Evolutionary conservation across 92 coral and sea anemone species (phyloP).

Genomic region (Zoanthus solanderi): DNA sequence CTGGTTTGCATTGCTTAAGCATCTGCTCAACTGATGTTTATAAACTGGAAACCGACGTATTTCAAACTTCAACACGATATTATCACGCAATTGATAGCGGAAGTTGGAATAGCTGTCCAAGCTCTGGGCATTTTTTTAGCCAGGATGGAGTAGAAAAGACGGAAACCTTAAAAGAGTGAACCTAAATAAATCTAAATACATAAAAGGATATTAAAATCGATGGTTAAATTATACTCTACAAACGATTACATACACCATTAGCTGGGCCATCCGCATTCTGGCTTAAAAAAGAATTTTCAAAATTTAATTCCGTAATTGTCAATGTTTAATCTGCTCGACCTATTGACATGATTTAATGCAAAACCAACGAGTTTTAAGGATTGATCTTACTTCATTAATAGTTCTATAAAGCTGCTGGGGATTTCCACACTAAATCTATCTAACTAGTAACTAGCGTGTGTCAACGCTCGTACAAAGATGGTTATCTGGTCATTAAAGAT

Average conservation of each 20-base stretch:
- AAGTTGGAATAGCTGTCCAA: background rate
- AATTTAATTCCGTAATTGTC: background rate
- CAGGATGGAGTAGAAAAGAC: background rate
- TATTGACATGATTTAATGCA: background rate
- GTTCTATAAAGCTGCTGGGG: background rate
- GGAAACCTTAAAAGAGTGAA: background rate
- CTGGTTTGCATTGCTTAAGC: background rate
- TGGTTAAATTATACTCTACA: background rate
- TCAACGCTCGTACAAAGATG: background rate
- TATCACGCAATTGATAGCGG: background rate
- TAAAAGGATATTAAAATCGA: background rate
- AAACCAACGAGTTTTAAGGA: background rate
- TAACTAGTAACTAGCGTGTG: no score
- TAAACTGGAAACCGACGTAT: background rate
- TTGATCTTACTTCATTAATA: background rate
- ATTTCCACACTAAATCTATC: background rate
- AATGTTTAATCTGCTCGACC: background rate
- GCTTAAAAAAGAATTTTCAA: background rate
- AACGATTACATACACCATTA: background rate
- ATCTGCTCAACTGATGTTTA: background rate
- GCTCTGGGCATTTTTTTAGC: background rate
- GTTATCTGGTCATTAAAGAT: background rate
- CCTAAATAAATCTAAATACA: background rate
- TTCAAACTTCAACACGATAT: background rate
- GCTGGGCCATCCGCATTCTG: background rate